Percentiles rank a stretch among this genome's conserved stretches.
Conservation (phyloP, 2,797 vertebrate genomes). For the Crenuchus spilurus region DNA sequence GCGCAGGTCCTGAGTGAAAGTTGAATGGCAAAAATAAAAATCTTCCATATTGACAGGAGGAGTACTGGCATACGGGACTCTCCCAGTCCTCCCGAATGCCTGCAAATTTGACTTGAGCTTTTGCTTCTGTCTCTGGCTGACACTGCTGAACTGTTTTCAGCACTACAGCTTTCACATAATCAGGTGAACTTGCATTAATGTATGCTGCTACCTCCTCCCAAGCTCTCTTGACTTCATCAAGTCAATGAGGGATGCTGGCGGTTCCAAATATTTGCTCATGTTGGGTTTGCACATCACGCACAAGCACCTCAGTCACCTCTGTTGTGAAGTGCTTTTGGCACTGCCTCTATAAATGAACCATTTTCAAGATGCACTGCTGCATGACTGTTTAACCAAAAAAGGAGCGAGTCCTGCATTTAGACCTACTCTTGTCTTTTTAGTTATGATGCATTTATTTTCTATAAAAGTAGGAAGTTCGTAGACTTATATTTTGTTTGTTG, state of each 20-base stretch:
- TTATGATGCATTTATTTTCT: no score
- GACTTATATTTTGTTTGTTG: no score
- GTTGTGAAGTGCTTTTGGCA: slow-evolving; percentile 1
- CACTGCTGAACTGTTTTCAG: not conserved
- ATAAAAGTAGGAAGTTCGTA: no score
- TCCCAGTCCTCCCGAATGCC: no score
- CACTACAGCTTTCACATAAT: not conserved
- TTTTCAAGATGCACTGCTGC: not conserved
- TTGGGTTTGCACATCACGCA: not conserved
- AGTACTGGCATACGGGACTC: not conserved
- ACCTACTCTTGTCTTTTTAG: no score
- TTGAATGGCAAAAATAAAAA: not conserved
- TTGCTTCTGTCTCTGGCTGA: not conserved
- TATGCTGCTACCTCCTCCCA: not conserved
- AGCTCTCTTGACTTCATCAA: slow-evolving; percentile 14
- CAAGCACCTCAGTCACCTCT: slow-evolving; percentile 6
- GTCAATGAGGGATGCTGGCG: not conserved
- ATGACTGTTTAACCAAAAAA: no score
- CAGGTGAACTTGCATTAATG: slow-evolving; percentile 9
- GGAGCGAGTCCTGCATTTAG: no score
- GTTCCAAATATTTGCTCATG: slow-evolving; percentile 12
- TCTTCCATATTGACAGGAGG: not conserved
- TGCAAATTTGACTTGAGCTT: no score
- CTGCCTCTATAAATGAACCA: not conserved
- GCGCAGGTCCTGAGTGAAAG: not conserved